Percentiles rank a stretch among this genome's conserved stretches.
Conservation (phyloP, 30 jellyfish, hydroid and myxozoan species). For the Nemopilema nomurai region DNA sequence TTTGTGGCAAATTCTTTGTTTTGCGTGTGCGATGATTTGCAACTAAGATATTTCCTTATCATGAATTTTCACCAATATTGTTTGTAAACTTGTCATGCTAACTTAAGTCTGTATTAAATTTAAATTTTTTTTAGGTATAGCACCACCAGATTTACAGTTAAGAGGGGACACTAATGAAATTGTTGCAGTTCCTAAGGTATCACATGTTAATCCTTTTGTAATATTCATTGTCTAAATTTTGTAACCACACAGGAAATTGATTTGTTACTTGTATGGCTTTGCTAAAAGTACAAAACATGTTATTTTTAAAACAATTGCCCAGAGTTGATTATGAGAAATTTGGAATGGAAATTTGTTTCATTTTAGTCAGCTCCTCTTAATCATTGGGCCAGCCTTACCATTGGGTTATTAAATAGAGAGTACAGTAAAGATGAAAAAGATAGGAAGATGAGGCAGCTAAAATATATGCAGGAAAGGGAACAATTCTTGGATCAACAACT, state of each 20-base stretch:
- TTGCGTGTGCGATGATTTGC: too few relatives aligned
- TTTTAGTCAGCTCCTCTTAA: slow-evolving; percentile 69
- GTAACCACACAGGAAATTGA: too few relatives aligned
- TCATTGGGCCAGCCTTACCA: slow-evolving; percentile 80
- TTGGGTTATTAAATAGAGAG: slow-evolving; percentile 50
- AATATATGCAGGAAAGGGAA: slow-evolving; percentile 53
- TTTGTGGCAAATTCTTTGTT: too few relatives aligned
- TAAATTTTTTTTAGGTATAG: slow-evolving; percentile 48
- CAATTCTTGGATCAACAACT: slow-evolving; percentile 61
- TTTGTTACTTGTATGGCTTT: too few relatives aligned
- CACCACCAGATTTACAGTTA: slow-evolving; percentile 74
- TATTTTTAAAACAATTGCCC: background rate
- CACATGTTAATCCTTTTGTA: too few relatives aligned
- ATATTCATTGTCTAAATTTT: too few relatives aligned
- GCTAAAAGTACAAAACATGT: too few relatives aligned
- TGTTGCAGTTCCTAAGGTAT: slow-evolving; percentile 74
- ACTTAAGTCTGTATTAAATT: background rate
- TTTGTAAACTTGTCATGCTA: background rate
- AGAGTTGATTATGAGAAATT: background rate
- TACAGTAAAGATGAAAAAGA: slow-evolving; percentile 41
- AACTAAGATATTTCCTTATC: too few relatives aligned
- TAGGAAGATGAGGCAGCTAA: slow-evolving; percentile 32
- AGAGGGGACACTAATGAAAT: slow-evolving; percentile 52
- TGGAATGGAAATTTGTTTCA: too few relatives aligned
- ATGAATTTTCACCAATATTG: too few relatives aligned